Evolutionary conservation across 2,888 invertebrate genomes (phyloP).

Genomic region (Noctua janthina): DNA sequence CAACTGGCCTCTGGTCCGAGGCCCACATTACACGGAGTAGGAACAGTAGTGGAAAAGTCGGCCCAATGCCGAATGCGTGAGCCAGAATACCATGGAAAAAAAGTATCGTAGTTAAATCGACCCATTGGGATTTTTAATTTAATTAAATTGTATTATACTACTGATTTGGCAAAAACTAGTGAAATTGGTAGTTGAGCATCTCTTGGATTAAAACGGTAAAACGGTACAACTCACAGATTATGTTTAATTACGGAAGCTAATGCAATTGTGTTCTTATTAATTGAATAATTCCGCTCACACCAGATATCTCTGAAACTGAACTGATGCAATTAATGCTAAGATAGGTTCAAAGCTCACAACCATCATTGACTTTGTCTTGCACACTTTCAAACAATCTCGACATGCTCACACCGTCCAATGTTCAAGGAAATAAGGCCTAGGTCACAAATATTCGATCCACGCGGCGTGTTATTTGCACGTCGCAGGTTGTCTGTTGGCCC

Average conservation of each 20-base stretch:
- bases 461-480: conserved; percentile 52
- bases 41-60: no score
- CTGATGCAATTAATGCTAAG: neutral
- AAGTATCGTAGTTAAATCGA: no score
- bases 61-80: no score
- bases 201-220: neutral
- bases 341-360: neutral
- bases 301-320: neutral
- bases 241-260: neutral
- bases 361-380: neutral
- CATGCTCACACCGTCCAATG: neutral
- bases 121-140: no score
- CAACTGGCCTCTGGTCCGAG: no score
- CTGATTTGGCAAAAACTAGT: neutral
- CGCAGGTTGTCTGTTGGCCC: conserved; percentile 54
- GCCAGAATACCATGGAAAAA: no score
- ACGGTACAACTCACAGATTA: neutral
- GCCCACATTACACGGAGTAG: no score
- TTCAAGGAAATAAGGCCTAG: conserved; percentile 43
- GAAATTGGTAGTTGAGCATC: neutral
- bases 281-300: neutral
- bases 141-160: neutral
- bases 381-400: neutral
- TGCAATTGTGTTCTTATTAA: neutral
- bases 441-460: conserved; percentile 29